Evolutionary conservation across 2,888 invertebrate genomes (phyloP), one percentile per base, ranked within the genome.

Genomic region (Campoletis raptor): DNA sequence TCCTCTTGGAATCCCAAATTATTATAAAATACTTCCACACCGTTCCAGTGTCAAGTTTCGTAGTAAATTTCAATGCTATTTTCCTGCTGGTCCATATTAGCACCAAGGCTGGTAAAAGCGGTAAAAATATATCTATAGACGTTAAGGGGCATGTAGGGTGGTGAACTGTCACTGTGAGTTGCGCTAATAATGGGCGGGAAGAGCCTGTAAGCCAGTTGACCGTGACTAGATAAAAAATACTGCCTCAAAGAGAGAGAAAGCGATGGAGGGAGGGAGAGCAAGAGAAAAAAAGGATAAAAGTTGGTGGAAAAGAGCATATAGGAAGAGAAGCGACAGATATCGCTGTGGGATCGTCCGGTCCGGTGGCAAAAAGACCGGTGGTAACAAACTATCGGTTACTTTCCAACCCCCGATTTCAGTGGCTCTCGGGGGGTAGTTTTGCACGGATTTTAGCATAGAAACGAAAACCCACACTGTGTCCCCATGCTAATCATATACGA

Each of bases 211-310:
- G 93, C 93, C 93, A 94, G 94, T 94, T 94, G 94, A 94, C 94
- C 94, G 94, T 94, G 94, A 94, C 94, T 93, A 94, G 94, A 94
- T 94, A 94, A 94, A 94, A 94, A 94, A 94, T 94, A 94, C 92
- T 93, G 94, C 92, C 93, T 90, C 92, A 92, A 91, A 92, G 91
- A 81, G 78, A 85, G 81, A 37, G 48, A 72, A 45, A 61, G 52
- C 8, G 40, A 61, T 45, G 42, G 61, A 45, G 45, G 21, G 73
- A 57, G 54, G 67, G 92, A 92, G 91, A 81, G 67, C 80, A 70
- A 36, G 61, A 54, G 40, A 30, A 30, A 61, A 37, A 80, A 52
- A 40, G 37, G 40, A 74, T 36, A 40, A 73, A 72, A 45, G 80
- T 81, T 73, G 30, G 74, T 37, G 42, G 73, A 78, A 69, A 42